Evolutionary conservation across 2,888 invertebrate genomes (phyloP).

Genomic region (Lumbricus terrestris): DNA sequence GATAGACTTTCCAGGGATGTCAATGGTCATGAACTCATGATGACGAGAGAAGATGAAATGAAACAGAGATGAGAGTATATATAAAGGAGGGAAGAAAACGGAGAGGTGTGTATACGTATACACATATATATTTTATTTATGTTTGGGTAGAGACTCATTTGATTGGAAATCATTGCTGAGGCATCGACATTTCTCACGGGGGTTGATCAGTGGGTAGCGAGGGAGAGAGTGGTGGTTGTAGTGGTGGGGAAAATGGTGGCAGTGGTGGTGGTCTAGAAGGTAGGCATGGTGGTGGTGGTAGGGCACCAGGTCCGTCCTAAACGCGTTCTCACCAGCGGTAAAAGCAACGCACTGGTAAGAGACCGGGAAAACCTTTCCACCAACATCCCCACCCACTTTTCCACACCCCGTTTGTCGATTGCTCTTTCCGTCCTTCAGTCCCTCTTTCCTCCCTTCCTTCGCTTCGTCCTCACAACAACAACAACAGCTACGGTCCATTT

Average conservation of each 20-base stretch:
- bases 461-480: background rate
- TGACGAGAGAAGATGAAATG: too few species aligned
- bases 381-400: background rate
- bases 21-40: too few species aligned
- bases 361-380: slow-evolving; percentile 4
- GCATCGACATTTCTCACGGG: background rate
- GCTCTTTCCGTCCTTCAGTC: background rate
- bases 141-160: background rate
- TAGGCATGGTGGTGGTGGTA: background rate
- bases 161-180: background rate
- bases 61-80: background rate
- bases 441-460: background rate
- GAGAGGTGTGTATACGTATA: too few species aligned
- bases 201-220: background rate
- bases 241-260: background rate
- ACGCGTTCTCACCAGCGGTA: background rate
- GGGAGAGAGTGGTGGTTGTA: background rate
- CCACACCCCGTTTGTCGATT: background rate
- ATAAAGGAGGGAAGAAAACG: background rate
- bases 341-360: background rate
- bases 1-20: too few species aligned
- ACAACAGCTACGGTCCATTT: background rate
- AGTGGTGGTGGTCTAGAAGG: background rate
- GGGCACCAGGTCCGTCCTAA: background rate
- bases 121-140: too few species aligned